Evolutionary conservation across 2,797 vertebrate genomes (phyloP).

Genomic region (Rhincodon typus): DNA sequence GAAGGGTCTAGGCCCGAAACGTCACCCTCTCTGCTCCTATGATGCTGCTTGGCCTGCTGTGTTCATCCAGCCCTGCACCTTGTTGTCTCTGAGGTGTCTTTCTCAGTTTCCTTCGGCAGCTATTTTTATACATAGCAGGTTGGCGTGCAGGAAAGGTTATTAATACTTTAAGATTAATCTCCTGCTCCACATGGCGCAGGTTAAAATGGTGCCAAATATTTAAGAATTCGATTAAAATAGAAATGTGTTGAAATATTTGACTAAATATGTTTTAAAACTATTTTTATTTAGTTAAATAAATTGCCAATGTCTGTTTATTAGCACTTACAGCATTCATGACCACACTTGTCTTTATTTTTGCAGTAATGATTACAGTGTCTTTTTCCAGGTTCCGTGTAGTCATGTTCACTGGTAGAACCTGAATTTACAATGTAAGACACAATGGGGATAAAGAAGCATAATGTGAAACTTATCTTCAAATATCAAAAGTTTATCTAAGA

Average conservation of each 20-base stretch:
- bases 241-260: neutral
- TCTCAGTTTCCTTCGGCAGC: neutral
- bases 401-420: constrained; percentile 47
- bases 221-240: no score
- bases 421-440: constrained; percentile 43
- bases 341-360: constrained; percentile 86
- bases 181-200: no score
- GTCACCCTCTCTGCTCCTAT: no score
- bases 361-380: constrained; percentile 86
- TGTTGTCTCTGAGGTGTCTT: neutral
- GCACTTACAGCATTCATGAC: constrained; percentile 90
- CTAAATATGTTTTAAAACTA: neutral
- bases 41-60: no score
- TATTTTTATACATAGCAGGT: neutral
- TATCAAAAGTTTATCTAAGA: neutral
- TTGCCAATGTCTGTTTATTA: neutral
- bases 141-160: neutral
- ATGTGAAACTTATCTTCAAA: neutral
- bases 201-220: neutral
- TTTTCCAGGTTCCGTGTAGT: constrained; percentile 56
- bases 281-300: neutral
- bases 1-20: no score
- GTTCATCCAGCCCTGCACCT: no score
- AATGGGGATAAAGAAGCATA: neutral
- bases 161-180: no score